Percentiles rank a stretch among this genome's conserved stretches.
These are phyloP conservation scores for Dicerorhinus sumatrensis DNA, from an alignment of 2,113 vertebrate genomes.

Conservation along the genomic window DNA sequence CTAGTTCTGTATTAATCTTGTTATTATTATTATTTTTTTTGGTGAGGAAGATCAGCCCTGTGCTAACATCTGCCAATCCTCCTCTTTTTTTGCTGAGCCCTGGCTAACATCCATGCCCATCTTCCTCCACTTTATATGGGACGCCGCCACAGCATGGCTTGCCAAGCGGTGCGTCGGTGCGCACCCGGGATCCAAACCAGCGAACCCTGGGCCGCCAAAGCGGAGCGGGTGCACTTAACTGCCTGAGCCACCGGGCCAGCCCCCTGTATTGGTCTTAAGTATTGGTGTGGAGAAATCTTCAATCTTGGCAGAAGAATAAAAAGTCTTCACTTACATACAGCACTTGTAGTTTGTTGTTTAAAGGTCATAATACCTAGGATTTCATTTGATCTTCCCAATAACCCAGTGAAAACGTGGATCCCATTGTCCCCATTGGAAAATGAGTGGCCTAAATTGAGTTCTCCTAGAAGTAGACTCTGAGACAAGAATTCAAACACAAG, in stretches of 20 bases:
- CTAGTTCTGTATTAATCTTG: neutral
- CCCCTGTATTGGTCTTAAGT: neutral
- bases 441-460: neutral
- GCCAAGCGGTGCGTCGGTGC: no score
- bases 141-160: no score
- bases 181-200: no score
- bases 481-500: neutral
- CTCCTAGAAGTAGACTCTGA: neutral
- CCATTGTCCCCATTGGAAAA: neutral
- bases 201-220: no score
- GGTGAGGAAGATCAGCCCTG: no score
- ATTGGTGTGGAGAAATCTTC: neutral
- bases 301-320: neutral
- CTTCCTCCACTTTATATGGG: no score
- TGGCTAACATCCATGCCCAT: no score
- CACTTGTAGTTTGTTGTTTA: neutral
- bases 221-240: no score
- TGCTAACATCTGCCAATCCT: no score
- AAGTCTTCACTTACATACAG: neutral
- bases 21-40: no score
- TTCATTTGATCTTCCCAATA: neutral
- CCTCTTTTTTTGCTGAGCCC: no score
- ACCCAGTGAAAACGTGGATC: neutral
- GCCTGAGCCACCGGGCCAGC: no score
- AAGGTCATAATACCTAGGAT: neutral